Base-by-base conservation (phyloP, 1,140 invertebrate genomes). In the Brachystomella parvula region DNA sequence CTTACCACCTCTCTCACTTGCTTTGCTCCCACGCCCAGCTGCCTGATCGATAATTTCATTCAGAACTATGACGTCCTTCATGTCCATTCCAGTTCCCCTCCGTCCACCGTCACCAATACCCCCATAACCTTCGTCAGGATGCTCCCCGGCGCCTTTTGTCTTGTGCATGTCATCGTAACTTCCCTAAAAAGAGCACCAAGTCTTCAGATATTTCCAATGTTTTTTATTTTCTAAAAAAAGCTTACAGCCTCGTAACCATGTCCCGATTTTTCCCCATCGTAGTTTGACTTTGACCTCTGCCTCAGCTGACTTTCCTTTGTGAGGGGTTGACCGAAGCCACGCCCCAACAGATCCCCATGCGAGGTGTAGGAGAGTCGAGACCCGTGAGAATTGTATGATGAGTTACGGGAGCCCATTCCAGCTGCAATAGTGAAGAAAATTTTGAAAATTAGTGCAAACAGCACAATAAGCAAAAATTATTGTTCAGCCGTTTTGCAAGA, bases 21-120 rank as follows among this genome's bases (percentile, higher is more conserved):
- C 84, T 77, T 85, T 83, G 79, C 90, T 93, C 74, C 87, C 87
- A 75, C 88, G 82, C 69, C 89, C 89, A 68, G 89, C 90, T 32
- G 92, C 94, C 82, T 96, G 92, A 78, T 96, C 94, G 71, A 97
- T 93, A 70, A 98, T 95, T 78, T 97, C 93, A 78, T 95, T 96
- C 71, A 98, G 80, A 67, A 96, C 93, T 92, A 96, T 94, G 59
- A 97, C 92, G 84, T 98, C 94, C 64, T 71, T 71, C 61, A 71
- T 68, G 30, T 71, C 70, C 26, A 71, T 64, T n/a, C 44, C 70
- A 3, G 56, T 56, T 30, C 33, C 47, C 9, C 44, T 21, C 33
- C 47, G 47, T 39, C 65, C 66, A 35, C 63, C 64, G 1, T 49
- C 61, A 35, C 68, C n/a, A 68, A 21, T 49, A 68, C 39, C n/a